Base-by-base conservation (phyloP, 2,888 invertebrate species). In the Theretra japonica region DNA sequence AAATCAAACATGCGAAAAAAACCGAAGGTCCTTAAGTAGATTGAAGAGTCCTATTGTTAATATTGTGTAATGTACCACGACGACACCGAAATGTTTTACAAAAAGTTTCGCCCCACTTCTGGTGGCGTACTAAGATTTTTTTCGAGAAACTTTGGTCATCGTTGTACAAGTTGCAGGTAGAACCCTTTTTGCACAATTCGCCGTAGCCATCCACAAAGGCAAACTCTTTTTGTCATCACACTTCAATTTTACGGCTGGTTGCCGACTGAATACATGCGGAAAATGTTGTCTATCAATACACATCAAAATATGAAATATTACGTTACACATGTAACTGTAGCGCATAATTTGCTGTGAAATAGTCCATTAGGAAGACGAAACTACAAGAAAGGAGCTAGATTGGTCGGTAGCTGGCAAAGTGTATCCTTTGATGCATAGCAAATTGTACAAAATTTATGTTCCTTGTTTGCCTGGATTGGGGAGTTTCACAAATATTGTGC, bases 181-280 rank as follows among this genome's bases (percentile, higher is more conserved):
- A 90, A 90, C 91, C 94, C 94, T 90, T 93, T 93, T 94, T 94
- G 94, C 94, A 93, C 94, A 94, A 94, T 92, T 91, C 89, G 83
- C 80, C 86, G 90, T 90, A 90, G 80, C 86, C 80, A 81, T 86
- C 82, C 87, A 90, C 87, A 88, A 90, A 86, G 82, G 75, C 76
- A 75, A 78, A 81, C 79, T 74, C 76, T 88, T 88, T 85, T 78
- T 82, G 85, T 82, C 86, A 86, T 88, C 86, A 83, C 88, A 90
- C 84, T 82, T 83, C 92, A 92, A 94, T 94, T 94, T 94, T 92
- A 94, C 92, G 93, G 81, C 81, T 86, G 86, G 90, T 89, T 91
- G 88, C 84, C 83, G 83, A 77, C 73, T 88, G 87, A 92, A 92
- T 90, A 84, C 86, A 88, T 89, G 90, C 87, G 86, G 89, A 92